Evolutionary conservation across 1,140 invertebrate species (phyloP), one percentile per base, ranked within the genome.

Genomic region (Rhopalosiphum padi): DNA sequence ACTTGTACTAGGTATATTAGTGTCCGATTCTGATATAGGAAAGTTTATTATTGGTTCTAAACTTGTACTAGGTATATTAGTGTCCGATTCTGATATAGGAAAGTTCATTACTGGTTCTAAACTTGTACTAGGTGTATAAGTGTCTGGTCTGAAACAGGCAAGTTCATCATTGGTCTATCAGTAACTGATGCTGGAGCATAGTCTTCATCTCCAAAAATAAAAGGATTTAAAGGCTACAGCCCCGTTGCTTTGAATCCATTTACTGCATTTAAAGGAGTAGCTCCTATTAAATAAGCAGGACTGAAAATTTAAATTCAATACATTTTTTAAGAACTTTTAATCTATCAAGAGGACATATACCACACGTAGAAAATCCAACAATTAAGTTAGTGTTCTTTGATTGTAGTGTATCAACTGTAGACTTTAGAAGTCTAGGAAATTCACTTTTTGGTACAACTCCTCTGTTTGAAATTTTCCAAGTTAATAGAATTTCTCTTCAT

Each of bases 181-280:
- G 95, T 95, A 37, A 95, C 94, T 85, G 88, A 94, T 60, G 94
- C 85, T 48, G 95, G 94, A 41, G 94, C 18, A 95, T 95, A 95
- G 43, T 96, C 95, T n/a, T n/a, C n/a, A 43, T 95, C 95, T 68
- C 93, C 60, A 93, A 95, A 95, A 68, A 95, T 94, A 87, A 95
- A 93, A 35, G 93, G 43, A 94, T 95, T 95, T 37, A 95, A 95
- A 41, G 95, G 95, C 86, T 43, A 95, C 90, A 95, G 95, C 90
- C 95, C 95, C 9, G 60, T 68, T 68, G 30, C 60, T 68, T 68
- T 68, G 11, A 68, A 68, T 68, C 30, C 30, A 3, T n/a, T n/a
- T 9, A n/a, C 60, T 30, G 30, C 30, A 68, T 68, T 68, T 0
- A 11, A 25, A 9, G 60, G 60, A 2, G 60, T 68, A n/a, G 25